Percentiles rank a stretch among this genome's conserved stretches.
Evolutionary conservation across 2,888 invertebrate species (phyloP).

Genomic region (Apotomis betuletana): DNA sequence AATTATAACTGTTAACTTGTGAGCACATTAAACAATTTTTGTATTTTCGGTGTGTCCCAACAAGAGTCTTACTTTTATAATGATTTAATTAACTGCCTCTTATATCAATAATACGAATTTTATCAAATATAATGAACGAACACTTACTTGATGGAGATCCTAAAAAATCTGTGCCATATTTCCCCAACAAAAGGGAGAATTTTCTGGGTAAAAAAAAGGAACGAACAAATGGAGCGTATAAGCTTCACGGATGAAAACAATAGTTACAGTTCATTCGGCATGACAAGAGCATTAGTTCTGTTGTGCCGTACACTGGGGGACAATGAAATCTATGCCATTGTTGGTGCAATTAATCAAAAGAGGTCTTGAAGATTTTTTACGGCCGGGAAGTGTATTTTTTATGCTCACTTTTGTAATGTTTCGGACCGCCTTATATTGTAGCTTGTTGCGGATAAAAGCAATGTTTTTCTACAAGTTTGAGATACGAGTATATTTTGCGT

Average conservation of each 20-base stretch:
- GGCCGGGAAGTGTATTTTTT: constrained; percentile 8
- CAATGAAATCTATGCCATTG: constrained; percentile 45
- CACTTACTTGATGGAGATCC: constrained; percentile 21
- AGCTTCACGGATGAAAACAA: constrained; percentile 59
- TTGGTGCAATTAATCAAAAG: constrained; percentile 37
- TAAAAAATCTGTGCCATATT: constrained; percentile 38
- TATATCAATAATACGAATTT: background rate
- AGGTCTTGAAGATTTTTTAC: constrained; percentile 33
- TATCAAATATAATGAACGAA: background rate
- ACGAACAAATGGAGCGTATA: constrained; percentile 41
- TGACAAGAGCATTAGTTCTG: constrained; percentile 62
- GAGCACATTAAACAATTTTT: too few relatives aligned
- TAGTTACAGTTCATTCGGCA: constrained; percentile 68
- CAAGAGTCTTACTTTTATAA: too few relatives aligned
- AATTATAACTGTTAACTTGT: too few relatives aligned
- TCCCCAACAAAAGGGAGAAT: constrained; percentile 35
- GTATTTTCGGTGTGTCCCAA: too few relatives aligned
- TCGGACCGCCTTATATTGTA: background rate
- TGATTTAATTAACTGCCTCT: too few relatives aligned
- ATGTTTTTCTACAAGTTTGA: too few relatives aligned
- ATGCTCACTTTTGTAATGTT: constrained; percentile 3
- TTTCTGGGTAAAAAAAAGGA: constrained; percentile 37
- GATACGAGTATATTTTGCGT: too few relatives aligned
- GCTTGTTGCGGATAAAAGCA: too few relatives aligned
- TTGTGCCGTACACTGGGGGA: constrained; percentile 52